These are phyloP conservation scores for Bursaphelenchus okinawaensis DNA, from an alignment of 2,888 invertebrate species.

Conservation along the genomic window DNA sequence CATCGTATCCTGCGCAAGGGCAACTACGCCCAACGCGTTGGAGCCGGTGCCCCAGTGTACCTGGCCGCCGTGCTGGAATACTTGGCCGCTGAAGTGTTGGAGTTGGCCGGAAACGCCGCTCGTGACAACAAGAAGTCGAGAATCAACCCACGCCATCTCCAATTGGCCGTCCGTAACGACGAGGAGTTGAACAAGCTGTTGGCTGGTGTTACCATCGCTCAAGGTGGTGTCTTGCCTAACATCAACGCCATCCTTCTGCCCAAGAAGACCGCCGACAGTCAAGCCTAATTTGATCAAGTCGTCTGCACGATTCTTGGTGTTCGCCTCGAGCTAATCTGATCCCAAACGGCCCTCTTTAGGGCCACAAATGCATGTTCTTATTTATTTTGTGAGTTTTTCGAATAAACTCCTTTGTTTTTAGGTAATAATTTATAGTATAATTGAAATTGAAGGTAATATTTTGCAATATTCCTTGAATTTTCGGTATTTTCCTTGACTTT, in stretches of 20 bases:
- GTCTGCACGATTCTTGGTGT: no score
- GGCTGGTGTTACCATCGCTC: conserved; percentile 70
- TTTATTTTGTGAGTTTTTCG: no score
- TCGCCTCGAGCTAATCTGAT: conserved; percentile 1
- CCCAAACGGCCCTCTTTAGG: conserved; percentile 32
- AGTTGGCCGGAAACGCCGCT: conserved; percentile 62
- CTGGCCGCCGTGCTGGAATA: conserved; percentile 52
- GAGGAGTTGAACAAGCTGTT: conserved; percentile 54
- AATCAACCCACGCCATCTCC: conserved; percentile 59
- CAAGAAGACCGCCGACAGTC: conserved; percentile 42
- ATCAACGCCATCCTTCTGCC: conserved; percentile 55
- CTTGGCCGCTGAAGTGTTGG: conserved; percentile 53
- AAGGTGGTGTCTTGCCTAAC: conserved; percentile 71
- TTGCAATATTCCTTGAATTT: no score
- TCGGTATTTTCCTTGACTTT: no score
- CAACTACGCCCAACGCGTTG: conserved; percentile 51
- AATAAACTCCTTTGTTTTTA: no score
- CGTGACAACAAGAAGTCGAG: conserved; percentile 62
- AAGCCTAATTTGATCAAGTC: no score
- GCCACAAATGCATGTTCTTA: no score
- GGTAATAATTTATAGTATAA: no score
- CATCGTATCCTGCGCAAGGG: conserved; percentile 53
- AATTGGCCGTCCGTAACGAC: conserved; percentile 53
- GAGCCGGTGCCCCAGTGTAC: conserved; percentile 53
- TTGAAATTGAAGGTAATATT: no score